Conservation (phyloP, 1,140 invertebrate species). For the Lepidotrigona ventralis region DNA sequence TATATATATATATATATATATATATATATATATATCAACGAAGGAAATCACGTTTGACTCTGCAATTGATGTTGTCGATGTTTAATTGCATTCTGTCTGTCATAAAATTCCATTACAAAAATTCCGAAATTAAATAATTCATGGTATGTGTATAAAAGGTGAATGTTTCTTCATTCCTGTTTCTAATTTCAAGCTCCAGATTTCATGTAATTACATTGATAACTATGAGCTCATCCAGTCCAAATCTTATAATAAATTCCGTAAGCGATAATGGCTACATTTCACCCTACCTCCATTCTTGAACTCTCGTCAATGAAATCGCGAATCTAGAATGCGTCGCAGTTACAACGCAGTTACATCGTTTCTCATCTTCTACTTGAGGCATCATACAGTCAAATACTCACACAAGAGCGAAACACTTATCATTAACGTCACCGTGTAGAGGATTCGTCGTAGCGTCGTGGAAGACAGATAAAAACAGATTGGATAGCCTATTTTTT, state of each 20-base stretch:
- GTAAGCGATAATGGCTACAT: not conserved
- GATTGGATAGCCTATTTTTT: slow-evolving; percentile 53
- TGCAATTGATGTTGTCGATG: no score
- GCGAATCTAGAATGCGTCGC: not conserved
- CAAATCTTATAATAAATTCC: not conserved
- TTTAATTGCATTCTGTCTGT: no score
- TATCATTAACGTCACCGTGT: slow-evolving; percentile 1
- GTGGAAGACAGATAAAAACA: slow-evolving; percentile 44
- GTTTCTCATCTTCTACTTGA: not conserved
- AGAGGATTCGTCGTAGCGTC: slow-evolving; percentile 1
- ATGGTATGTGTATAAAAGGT: no score
- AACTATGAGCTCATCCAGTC: not conserved
- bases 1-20: no score
- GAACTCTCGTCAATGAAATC: slow-evolving; percentile 8
- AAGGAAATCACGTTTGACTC: no score
- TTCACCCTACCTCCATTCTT: not conserved
- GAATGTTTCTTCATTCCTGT: not conserved
- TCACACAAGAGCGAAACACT: not conserved
- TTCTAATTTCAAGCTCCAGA: not conserved
- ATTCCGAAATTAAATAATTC: no score
- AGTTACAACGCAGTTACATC: not conserved
- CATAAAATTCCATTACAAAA: no score
- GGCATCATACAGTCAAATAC: not conserved
- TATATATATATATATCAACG: no score
- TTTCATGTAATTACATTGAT: not conserved